Evolutionary conservation across 2,888 invertebrate species (phyloP).

Genomic region (Heteromyza rotundicornis): DNA sequence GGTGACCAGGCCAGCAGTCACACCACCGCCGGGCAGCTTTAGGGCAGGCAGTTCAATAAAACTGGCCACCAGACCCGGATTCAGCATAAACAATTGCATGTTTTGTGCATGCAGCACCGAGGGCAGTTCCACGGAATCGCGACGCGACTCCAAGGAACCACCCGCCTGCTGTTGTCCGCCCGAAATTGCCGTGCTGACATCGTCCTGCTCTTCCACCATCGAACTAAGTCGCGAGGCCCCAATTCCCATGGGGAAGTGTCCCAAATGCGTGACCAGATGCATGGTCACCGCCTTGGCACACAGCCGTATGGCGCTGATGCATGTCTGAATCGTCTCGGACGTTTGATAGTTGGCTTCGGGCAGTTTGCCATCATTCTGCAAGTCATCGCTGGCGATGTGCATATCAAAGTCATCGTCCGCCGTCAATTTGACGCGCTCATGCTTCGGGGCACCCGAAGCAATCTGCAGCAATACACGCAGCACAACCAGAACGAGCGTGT

Average conservation of each 20-base stretch:
- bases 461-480: constrained; percentile 70
- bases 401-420: constrained; percentile 62
- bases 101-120: constrained; percentile 85
- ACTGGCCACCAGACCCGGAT: constrained; percentile 82
- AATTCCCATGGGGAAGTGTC: constrained; percentile 92
- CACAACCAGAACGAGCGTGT: constrained; percentile 70
- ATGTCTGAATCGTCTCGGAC: constrained; percentile 63
- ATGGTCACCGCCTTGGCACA: constrained; percentile 70
- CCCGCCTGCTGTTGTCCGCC: constrained; percentile 25
- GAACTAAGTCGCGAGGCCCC: constrained; percentile 89
- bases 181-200: constrained; percentile 68
- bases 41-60: constrained; percentile 87
- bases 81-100: constrained; percentile 83
- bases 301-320: constrained; percentile 67
- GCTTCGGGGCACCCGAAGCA: constrained; percentile 54
- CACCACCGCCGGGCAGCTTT: constrained; percentile 79
- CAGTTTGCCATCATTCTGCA: constrained; percentile 51
- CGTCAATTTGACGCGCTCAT: constrained; percentile 57
- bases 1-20: constrained; percentile 77
- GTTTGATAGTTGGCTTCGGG: constrained; percentile 59
- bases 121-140: constrained; percentile 71
- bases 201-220: constrained; percentile 90
- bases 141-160: constrained; percentile 39
- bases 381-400: constrained; percentile 58
- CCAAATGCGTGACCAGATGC: constrained; percentile 89